A percentile compares a stretch with the other conserved stretches of the same genome.
Evolutionary conservation across 1,140 invertebrate species (phyloP).

Genomic region (Ooceraea biroi): DNA sequence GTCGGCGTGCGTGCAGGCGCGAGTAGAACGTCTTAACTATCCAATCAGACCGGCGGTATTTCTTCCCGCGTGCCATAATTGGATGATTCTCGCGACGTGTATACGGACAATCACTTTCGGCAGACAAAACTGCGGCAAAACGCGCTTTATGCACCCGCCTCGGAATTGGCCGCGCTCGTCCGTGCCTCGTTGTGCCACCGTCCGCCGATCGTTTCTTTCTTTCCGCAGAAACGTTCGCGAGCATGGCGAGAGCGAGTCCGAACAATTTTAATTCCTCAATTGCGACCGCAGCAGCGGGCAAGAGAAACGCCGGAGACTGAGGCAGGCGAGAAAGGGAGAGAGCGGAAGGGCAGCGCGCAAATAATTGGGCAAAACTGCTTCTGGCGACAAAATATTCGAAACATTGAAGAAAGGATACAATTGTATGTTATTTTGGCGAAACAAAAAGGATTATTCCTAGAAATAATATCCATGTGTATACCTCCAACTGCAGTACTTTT

Average conservation of each 20-base stretch:
- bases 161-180: conserved; percentile 17
- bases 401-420: conserved; percentile 61
- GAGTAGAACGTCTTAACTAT: conserved; percentile 46
- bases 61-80: conserved; percentile 63
- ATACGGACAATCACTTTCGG: conserved; percentile 28
- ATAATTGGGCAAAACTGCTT: conserved; percentile 78
- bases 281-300: conserved; percentile 65
- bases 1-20: conserved; percentile 23
- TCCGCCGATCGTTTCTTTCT: conserved; percentile 57
- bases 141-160: conserved; percentile 32
- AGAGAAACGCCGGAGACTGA: conserved; percentile 26
- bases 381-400: conserved; percentile 76
- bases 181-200: background rate
- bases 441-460: background rate
- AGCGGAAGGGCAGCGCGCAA: conserved; percentile 60
- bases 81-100: conserved; percentile 60
- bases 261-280: conserved; percentile 82
- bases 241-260: conserved; percentile 66
- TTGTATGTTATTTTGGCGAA: background rate
- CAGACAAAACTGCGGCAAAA: conserved; percentile 40
- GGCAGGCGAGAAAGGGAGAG: background rate
- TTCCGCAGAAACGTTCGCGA: conserved; percentile 62
- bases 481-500: background rate
- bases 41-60: conserved; percentile 54
- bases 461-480: background rate